Evolutionary conservation across 2,113 vertebrate genomes (phyloP), one percentile per base, ranked within the genome.

Genomic region (Semnornis frantzii): DNA sequence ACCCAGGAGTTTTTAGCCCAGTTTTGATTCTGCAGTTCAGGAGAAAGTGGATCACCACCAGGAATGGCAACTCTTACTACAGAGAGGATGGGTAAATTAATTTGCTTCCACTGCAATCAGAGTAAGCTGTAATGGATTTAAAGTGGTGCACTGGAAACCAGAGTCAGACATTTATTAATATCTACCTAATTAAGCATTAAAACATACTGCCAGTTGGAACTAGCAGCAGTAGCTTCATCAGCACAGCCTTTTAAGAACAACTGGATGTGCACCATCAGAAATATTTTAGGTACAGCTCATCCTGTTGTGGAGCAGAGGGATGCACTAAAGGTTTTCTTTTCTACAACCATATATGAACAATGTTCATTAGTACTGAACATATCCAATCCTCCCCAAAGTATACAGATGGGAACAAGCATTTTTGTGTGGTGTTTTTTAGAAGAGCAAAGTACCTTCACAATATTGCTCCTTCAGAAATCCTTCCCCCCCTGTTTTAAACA

Each of bases 151-250:
- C n/a, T 74, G 57, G 57, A 93, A 90, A 87, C 62, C 15, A 69
- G 50, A 59, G 34, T 62, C 69, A 85, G 78, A 75, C 39, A 44
- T 79, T 65, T 82, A 75, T 39, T 87, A 87, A 79, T 37, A 85
- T 71, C 63, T 79, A 72, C 71, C 74, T 87, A 88, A 91, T 87
- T 82, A 76, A 82, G 71, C 75, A 78, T 75, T 73, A 82, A 89
- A 89, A 72, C 12, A 48, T n/a, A 60, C 2, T 85, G 75, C 63
- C 55, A 87, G 5, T 2, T 72, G 69, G 55, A 85, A 79, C 48
- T 52, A 79, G 68, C 31, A 87, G 44, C 8, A 13, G 12, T 30
- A 30, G 28, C n/a, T 76, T 44, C 55, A 87, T 15, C 71, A 76
- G 50, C 59, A 79, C 23, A 80, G 31, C 20, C 57, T 69, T 85